Conservation (phyloP, 2,113 vertebrate species). For the Perognathus longimembris region DNA sequence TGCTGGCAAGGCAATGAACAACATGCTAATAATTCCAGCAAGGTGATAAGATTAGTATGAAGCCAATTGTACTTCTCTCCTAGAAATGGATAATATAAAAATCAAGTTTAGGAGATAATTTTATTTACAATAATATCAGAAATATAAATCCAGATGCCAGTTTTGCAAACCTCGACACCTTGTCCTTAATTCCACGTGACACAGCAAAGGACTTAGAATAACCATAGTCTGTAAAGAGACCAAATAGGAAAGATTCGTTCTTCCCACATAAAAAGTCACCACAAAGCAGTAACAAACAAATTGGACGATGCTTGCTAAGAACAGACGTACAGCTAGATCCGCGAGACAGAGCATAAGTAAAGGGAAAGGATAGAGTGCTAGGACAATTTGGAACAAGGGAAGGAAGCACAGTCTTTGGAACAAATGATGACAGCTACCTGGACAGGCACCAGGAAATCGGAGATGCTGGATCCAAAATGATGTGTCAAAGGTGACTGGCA, state of each 20-base stretch:
- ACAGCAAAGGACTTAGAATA: not conserved
- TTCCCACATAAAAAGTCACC: not conserved
- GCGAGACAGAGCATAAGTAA: not conserved
- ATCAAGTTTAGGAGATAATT: not conserved
- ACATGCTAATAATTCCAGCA: no score
- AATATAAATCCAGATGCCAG: not conserved
- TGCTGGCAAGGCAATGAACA: no score
- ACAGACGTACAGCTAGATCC: not conserved
- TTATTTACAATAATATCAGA: not conserved
- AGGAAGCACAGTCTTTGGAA: no score
- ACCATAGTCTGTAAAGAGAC: not conserved
- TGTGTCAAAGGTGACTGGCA: not conserved
- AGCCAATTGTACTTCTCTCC: not conserved
- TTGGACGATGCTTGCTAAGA: not conserved
- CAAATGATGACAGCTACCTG: no score
- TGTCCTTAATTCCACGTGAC: not conserved
- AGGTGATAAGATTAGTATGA: slow-evolving; percentile 2
- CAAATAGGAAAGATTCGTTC: not conserved
- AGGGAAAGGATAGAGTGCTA: no score
- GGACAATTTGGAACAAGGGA: no score
- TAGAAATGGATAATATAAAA: slow-evolving; percentile 1
- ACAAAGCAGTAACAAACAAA: not conserved
- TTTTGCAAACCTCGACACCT: not conserved
- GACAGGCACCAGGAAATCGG: no score
- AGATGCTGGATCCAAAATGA: not conserved